phyloP scores from a whole-genome alignment of 2,113 vertebrate genomes.

The Strigops habroptila region DNA sequence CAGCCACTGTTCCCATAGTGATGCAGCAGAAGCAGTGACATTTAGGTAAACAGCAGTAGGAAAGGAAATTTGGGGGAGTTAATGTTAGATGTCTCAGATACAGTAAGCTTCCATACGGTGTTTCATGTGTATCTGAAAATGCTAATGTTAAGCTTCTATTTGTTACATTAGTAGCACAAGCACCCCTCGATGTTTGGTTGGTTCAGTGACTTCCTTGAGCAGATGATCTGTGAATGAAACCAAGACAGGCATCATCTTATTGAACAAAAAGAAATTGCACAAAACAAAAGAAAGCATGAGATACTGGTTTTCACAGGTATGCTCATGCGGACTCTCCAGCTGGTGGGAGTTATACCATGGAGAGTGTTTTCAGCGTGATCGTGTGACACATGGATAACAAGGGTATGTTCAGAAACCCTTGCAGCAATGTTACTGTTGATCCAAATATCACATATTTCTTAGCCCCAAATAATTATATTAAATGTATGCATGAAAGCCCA shows the following conservation, averaged over 20 bases:
- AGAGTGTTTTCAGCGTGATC: not conserved
- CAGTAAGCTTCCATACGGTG: slow-evolving; percentile 14
- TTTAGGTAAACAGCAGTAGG: slow-evolving; percentile 45
- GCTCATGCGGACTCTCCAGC: not conserved
- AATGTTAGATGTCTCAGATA: slow-evolving; percentile 57
- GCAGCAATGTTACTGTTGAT: not conserved
- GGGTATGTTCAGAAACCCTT: not conserved
- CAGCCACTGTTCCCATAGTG: slow-evolving; percentile 40
- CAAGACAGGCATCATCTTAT: not conserved
- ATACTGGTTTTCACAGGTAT: not conserved
- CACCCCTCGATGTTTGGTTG: not conserved
- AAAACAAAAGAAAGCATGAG: not conserved
- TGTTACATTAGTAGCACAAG: not conserved
- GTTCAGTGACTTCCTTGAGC: not conserved
- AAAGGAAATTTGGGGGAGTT: slow-evolving; percentile 55
- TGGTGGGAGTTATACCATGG: not conserved
- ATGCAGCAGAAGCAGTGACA: slow-evolving; percentile 40
- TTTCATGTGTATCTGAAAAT: slow-evolving; percentile 29
- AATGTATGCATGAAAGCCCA: not conserved
- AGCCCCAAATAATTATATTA: not conserved
- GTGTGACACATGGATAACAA: not conserved
- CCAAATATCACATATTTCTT: not conserved
- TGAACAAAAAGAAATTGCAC: not conserved
- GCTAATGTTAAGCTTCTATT: not conserved
- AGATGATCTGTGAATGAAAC: not conserved